Conservation (phyloP, 2,797 vertebrate genomes). For the Lagodon rhomboides region DNA sequence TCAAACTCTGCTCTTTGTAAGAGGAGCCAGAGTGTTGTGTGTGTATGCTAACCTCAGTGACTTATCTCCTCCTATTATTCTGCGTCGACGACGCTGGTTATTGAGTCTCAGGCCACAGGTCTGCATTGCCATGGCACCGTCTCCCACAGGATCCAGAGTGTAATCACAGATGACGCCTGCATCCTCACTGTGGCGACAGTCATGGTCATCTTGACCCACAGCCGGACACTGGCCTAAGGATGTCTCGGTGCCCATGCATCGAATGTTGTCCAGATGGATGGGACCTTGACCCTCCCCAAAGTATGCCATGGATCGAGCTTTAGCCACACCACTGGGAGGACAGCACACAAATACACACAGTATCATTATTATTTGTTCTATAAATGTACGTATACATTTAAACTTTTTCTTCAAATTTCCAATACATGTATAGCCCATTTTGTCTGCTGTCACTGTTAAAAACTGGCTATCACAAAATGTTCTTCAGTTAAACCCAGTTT, state of each 20-base stretch:
- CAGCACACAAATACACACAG: slow-evolving; percentile 34
- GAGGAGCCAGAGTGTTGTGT: not conserved
- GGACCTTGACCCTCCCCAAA: slow-evolving; percentile 88
- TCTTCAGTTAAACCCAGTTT: no score
- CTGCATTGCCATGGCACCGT: slow-evolving; percentile 49
- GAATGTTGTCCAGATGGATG: slow-evolving; percentile 88
- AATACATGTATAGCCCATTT: not conserved
- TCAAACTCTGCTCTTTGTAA: not conserved
- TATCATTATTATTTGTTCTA: not conserved
- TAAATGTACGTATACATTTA: not conserved
- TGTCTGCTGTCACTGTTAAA: not conserved
- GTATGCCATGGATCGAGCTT: slow-evolving; percentile 90
- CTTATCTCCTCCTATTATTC: slow-evolving; percentile 91
- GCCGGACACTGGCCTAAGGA: slow-evolving; percentile 84
- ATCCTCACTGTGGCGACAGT: slow-evolving; percentile 90
- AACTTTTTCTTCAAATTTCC: not conserved
- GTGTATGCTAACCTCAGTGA: slow-evolving; percentile 84
- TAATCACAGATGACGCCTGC: slow-evolving; percentile 92
- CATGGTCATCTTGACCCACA: slow-evolving; percentile 74
- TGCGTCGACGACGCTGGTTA: slow-evolving; percentile 85
- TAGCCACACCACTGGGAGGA: slow-evolving; percentile 86
- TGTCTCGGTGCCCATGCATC: slow-evolving; percentile 85
- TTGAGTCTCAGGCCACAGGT: slow-evolving; percentile 79
- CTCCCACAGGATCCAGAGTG: slow-evolving; percentile 77
- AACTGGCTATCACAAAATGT: no score